Percentiles rank a stretch among this genome's conserved stretches.
Evolutionary conservation across 2,888 invertebrate species (phyloP).

Genomic region (Eupithecia dodoneata): DNA sequence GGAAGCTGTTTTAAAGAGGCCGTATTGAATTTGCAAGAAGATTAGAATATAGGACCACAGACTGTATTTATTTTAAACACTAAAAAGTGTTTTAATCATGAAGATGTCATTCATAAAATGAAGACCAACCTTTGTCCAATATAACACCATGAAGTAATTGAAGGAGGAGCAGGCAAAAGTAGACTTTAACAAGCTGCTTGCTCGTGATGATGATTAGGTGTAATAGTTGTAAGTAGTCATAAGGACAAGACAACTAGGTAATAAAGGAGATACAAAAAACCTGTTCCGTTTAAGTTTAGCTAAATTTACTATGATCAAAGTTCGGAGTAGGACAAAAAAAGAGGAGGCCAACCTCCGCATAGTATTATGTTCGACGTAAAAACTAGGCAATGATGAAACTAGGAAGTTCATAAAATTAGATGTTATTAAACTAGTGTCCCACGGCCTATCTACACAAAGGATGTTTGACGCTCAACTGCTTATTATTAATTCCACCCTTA

Average conservation of each 20-base stretch:
- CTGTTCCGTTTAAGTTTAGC: neutral
- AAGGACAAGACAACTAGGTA: neutral
- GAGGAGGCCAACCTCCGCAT: neutral
- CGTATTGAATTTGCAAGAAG: neutral
- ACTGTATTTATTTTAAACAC: neutral
- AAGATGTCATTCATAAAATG: neutral
- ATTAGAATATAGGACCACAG: neutral
- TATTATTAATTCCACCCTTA: neutral
- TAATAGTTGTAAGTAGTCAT: neutral
- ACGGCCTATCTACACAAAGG: slow-evolving; percentile 13
- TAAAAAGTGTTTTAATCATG: neutral
- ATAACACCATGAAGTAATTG: neutral
- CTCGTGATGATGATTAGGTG: neutral
- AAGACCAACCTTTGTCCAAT: neutral
- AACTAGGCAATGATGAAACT: neutral
- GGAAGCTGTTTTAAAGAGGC: neutral
- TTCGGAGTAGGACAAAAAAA: neutral
- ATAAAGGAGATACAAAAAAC: neutral
- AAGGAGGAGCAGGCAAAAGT: neutral
- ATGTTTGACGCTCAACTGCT: neutral
- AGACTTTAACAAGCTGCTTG: neutral
- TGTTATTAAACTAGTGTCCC: slow-evolving; percentile 3
- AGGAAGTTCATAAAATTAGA: neutral
- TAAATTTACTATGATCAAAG: neutral
- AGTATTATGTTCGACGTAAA: neutral